phyloP scores from a whole-genome alignment of 2,888 invertebrate species.

The Ferrisia virgata region DNA sequence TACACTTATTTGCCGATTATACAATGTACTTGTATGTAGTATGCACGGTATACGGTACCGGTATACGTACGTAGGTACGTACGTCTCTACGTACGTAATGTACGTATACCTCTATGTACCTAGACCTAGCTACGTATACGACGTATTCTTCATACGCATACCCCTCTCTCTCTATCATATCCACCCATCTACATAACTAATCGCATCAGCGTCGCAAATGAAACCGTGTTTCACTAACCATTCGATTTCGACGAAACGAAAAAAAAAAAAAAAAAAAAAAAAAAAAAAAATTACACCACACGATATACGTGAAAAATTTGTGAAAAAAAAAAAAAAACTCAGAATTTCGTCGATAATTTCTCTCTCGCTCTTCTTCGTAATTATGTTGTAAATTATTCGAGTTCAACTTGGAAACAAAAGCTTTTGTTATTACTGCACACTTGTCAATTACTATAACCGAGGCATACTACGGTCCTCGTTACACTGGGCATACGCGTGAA shows the following conservation, averaged over 20 bases:
- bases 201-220: neutral
- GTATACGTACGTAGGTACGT: too few species aligned
- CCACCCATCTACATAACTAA: neutral
- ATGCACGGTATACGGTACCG: too few species aligned
- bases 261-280: neutral
- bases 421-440: neutral
- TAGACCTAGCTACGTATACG: too few species aligned
- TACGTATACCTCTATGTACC: too few species aligned
- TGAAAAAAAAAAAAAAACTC: neutral
- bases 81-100: too few species aligned
- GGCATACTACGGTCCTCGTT: neutral
- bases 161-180: too few species aligned
- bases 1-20: neutral
- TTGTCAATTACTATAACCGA: neutral
- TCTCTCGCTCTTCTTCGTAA: neutral
- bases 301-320: neutral
- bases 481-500: neutral
- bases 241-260: too few species aligned
- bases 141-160: too few species aligned
- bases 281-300: neutral
- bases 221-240: neutral
- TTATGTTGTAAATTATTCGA: constrained; percentile 1
- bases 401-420: neutral
- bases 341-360: neutral
- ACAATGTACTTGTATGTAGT: too few species aligned